Evolutionary conservation across 1,140 invertebrate genomes (phyloP), one percentile per base, ranked within the genome.

Genomic region (Drosophila bifasciata): DNA sequence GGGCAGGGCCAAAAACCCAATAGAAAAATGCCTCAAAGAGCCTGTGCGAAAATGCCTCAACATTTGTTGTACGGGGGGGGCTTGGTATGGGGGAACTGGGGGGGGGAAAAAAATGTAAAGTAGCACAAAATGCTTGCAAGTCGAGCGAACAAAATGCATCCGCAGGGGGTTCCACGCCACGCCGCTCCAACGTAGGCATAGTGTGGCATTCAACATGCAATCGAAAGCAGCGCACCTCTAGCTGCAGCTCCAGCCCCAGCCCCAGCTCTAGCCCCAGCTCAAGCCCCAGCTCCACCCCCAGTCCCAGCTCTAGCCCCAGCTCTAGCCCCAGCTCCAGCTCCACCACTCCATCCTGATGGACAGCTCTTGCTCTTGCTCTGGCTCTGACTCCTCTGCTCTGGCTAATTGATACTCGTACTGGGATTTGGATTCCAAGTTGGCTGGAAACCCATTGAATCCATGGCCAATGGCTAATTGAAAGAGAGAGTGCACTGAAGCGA

Each of bases 61-160:
- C 9, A 51, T 25, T 15, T 32, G 25, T 43, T 8, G 17, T 11
- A 43, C 3, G 39, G 8, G n/a, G 15, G 5, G 11, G 51, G 13
- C 11, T 39, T 53, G 17, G 41, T 49, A 59, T 15, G 9, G 58
- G 70, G 63, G 63, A 64, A n/a, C n/a, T 74, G 75, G 55, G 43
- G 58, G 59, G 17, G 46, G 53, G 40, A 55, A 11, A 4, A 49
- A 75, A 85, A 79, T 75, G 61, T 81, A 76, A 80, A 70, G 70
- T 79, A 79, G 76, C 76, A 57, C 76, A 69, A 77, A 77, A 72
- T 72, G 64, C 59, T 75, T 50, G 61, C 70, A 59, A 74, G 72
- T 57, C 52, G 50, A 45, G 56, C 57, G 48, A 75, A 59, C 68
- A 73, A 80, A 51, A 64, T 62, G 45, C 67, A 58, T 11, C 61